These are phyloP conservation scores for Reticulitermes speratus DNA, from an alignment of 1,140 invertebrate species.

Conservation along the genomic window DNA sequence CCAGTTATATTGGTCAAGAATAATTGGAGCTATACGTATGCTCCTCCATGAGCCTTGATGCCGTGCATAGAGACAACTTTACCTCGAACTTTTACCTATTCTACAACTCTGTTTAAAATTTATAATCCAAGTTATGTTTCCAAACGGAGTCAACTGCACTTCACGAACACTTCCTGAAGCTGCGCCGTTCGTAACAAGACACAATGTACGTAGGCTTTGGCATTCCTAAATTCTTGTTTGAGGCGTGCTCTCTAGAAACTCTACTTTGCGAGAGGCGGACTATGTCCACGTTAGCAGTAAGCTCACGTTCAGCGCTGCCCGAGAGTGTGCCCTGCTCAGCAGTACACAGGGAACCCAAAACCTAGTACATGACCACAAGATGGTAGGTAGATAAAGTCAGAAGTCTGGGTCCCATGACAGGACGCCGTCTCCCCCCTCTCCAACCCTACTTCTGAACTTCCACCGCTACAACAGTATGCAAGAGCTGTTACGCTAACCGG, in stretches of 20 bases:
- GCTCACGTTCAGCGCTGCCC: neutral
- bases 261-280: neutral
- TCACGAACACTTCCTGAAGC: neutral
- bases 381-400: neutral
- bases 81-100: no score
- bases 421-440: neutral
- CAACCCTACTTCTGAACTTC: neutral
- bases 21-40: no score
- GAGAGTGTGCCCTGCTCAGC: neutral
- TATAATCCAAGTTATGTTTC: neutral
- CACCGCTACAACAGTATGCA: neutral
- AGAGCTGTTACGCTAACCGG: neutral
- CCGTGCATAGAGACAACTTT: no score
- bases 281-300: neutral
- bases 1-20: no score
- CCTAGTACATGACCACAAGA: neutral
- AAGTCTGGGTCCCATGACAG: neutral
- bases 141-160: neutral
- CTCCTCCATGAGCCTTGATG: no score
- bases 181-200: neutral
- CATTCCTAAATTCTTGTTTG: constrained; percentile 1
- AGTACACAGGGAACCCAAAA: neutral
- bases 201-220: neutral
- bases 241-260: neutral
- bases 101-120: neutral